Conservation (phyloP, 2,797 vertebrate species). For the Clarias laeviceps region DNA sequence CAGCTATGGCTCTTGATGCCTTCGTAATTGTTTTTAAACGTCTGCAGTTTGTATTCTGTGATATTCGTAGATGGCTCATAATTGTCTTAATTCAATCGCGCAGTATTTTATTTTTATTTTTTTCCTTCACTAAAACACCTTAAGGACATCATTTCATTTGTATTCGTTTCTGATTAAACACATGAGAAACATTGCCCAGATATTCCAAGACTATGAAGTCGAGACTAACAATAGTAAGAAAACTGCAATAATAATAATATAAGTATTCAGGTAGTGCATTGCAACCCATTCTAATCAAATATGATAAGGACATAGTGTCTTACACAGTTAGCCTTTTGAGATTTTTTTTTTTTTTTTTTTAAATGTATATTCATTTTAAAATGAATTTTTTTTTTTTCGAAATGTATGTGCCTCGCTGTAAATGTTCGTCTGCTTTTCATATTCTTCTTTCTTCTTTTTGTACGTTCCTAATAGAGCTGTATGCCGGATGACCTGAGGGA, state of each 20-base stretch:
- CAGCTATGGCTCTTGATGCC: constrained; percentile 12
- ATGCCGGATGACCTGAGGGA: constrained; percentile 31
- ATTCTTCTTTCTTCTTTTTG: constrained; percentile 51
- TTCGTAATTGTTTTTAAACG: constrained; percentile 28
- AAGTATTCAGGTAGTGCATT: constrained; percentile 46
- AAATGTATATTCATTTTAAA: too few species aligned
- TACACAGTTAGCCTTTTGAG: constrained; percentile 35
- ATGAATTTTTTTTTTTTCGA: constrained; percentile 8
- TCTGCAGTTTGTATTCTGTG: constrained; percentile 29
- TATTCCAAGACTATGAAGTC: neutral
- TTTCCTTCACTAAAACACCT: neutral
- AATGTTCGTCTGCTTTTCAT: constrained; percentile 59
- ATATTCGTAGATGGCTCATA: neutral
- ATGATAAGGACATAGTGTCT: constrained; percentile 24
- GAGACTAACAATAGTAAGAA: constrained; percentile 15
- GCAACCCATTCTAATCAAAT: constrained; percentile 22
- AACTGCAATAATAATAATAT: constrained; percentile 35
- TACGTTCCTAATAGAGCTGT: constrained; percentile 40
- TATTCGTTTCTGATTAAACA: neutral
- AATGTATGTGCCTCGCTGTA: constrained; percentile 58
- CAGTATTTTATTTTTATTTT: neutral
- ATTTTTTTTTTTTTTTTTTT: constrained; percentile 6
- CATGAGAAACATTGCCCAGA: neutral
- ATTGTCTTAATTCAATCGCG: neutral
- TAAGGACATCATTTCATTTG: neutral